Evolutionary conservation across 2,888 invertebrate species (phyloP).

Genomic region (Xylota sylvarum): DNA sequence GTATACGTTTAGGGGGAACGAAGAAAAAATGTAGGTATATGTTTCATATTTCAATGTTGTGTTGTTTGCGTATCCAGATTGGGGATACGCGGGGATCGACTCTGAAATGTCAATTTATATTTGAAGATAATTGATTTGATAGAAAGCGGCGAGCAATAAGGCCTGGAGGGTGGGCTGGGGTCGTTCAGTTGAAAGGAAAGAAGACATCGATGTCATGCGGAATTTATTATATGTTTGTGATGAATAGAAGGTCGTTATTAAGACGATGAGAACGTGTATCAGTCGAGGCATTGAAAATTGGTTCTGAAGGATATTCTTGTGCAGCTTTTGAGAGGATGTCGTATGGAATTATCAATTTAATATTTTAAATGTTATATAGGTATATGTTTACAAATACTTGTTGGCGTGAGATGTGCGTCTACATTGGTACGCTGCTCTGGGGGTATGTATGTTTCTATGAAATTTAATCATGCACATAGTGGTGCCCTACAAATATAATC

Average conservation of each 20-base stretch:
- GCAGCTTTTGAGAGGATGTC: constrained; percentile 36
- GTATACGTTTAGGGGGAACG: not conserved
- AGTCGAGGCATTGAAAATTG: constrained; percentile 30
- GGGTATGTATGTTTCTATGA: not conserved
- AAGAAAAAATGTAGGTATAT: constrained; percentile 12
- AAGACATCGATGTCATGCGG: constrained; percentile 67
- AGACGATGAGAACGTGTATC: constrained; percentile 30
- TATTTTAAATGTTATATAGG: constrained; percentile 23
- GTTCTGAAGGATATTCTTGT: constrained; percentile 27
- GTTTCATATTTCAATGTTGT: constrained; percentile 50
- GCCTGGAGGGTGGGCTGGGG: constrained; percentile 29
- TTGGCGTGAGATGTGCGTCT: not conserved
- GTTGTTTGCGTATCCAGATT: constrained; percentile 49
- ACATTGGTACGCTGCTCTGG: not conserved
- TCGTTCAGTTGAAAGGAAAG: constrained; percentile 29
- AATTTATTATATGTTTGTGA: constrained; percentile 68
- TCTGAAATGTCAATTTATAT: constrained; percentile 81
- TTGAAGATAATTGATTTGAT: constrained; percentile 82
- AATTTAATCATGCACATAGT: not conserved
- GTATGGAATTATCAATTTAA: constrained; percentile 39
- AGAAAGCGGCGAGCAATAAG: constrained; percentile 77
- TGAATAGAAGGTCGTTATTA: constrained; percentile 68
- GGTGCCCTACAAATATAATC: not conserved
- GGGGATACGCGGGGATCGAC: not conserved
- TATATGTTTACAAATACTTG: constrained; percentile 1